phyloP scores from a whole-genome alignment of 2,888 invertebrate genomes.

The Scaptomyza cyrtandrae region DNA sequence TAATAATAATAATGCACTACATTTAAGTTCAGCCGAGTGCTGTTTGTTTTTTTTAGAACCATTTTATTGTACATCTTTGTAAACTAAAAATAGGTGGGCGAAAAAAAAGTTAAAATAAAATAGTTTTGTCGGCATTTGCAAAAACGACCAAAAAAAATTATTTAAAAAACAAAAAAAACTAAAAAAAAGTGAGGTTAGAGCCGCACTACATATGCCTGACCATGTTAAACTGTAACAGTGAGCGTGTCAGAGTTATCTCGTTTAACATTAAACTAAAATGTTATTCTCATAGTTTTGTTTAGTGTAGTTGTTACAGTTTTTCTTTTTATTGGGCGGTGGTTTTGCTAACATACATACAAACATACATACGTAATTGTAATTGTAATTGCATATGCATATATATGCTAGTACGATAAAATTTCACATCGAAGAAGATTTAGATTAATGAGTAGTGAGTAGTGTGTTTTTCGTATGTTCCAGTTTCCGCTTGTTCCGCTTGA shows the following conservation, averaged over 20 bases:
- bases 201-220: slow-evolving; percentile 4
- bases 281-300: slow-evolving; percentile 16
- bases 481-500: slow-evolving; percentile 18
- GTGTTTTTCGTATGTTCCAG: slow-evolving; percentile 7
- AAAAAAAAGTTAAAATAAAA: slow-evolving; percentile 7
- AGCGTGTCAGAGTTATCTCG: slow-evolving; percentile 8
- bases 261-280: slow-evolving; percentile 30
- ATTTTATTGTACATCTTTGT: slow-evolving; percentile 14
- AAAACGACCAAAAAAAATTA: not conserved
- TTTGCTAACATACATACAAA: slow-evolving; percentile 43
- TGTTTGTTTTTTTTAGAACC: slow-evolving; percentile 35
- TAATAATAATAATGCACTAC: slow-evolving; percentile 54
- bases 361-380: not conserved
- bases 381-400: slow-evolving; percentile 13
- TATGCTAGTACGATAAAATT: slow-evolving; percentile 6
- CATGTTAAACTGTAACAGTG: slow-evolving; percentile 1
- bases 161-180: not conserved
- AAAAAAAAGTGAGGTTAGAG: slow-evolving; percentile 29
- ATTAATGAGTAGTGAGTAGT: slow-evolving; percentile 7
- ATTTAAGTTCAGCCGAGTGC: slow-evolving; percentile 30
- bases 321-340: slow-evolving; percentile 57
- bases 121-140: slow-evolving; percentile 36
- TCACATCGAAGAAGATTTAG: slow-evolving; percentile 8
- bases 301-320: slow-evolving; percentile 41
- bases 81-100: not conserved